Evolutionary conservation across 2,113 vertebrate genomes (phyloP).

Genomic region (Morone chrysops): DNA sequence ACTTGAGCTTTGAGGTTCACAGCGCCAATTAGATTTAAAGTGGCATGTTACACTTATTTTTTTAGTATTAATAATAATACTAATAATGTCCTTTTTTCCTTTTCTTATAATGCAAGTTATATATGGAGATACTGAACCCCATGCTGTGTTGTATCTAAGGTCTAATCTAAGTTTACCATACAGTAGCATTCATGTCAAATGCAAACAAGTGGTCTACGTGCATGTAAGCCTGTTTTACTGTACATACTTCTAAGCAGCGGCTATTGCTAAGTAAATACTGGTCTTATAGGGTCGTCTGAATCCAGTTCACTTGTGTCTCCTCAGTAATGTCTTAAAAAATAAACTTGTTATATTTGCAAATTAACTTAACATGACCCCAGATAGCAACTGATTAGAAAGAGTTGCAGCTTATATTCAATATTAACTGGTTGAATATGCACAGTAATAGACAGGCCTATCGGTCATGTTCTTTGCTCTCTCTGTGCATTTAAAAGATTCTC

Average conservation of each 20-base stretch:
- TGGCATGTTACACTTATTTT: neutral
- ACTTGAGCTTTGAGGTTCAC: neutral
- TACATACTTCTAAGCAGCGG: neutral
- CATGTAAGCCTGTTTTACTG: neutral
- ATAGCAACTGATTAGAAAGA: slow-evolving; percentile 14
- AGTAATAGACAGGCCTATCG: neutral
- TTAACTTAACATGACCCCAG: slow-evolving; percentile 13
- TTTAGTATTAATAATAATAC: neutral
- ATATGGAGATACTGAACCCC: neutral
- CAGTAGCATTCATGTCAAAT: neutral
- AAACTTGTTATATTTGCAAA: neutral
- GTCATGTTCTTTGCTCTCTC: slow-evolving; percentile 33
- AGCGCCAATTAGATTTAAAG: neutral
- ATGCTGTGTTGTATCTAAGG: neutral
- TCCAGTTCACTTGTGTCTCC: neutral
- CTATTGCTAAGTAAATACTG: neutral
- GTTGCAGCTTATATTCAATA: slow-evolving; percentile 3
- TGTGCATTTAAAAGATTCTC: slow-evolving; percentile 46
- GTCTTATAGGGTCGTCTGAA: neutral
- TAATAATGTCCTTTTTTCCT: neutral
- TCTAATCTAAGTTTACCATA: neutral
- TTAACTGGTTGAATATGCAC: slow-evolving; percentile 10
- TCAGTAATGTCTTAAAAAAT: neutral
- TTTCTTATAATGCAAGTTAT: neutral
- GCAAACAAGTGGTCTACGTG: neutral